A percentile compares a stretch with the other conserved stretches of the same genome.
These are phyloP conservation scores for Silurus lanzhouensis DNA, from an alignment of 2,797 vertebrate species.

Conservation along the genomic window DNA sequence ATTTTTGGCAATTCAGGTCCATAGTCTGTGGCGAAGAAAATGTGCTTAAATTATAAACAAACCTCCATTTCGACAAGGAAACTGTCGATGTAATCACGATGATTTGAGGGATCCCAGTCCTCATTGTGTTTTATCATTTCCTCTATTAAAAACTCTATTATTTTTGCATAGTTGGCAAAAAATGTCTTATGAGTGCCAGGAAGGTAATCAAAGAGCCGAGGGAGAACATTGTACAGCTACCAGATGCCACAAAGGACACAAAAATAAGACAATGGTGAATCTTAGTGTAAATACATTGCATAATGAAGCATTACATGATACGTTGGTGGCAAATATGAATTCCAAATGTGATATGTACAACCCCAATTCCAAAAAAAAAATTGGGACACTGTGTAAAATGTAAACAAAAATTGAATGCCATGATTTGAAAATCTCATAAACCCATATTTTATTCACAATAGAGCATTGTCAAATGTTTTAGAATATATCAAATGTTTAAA, in stretches of 20 bases:
- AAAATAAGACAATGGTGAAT: neutral
- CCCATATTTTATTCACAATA: too few relatives aligned
- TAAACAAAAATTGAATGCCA: too few relatives aligned
- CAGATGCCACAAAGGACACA: neutral
- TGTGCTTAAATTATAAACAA: neutral
- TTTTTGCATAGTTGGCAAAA: constrained; percentile 68
- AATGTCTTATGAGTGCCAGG: constrained; percentile 77
- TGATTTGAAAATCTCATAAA: too few relatives aligned
- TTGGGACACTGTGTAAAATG: too few relatives aligned
- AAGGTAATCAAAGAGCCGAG: constrained; percentile 71
- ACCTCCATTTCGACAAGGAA: constrained; percentile 80
- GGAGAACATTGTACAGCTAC: constrained; percentile 80
- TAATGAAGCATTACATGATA: too few relatives aligned
- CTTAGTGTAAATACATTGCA: neutral
- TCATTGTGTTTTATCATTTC: constrained; percentile 73
- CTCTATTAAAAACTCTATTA: constrained; percentile 68
- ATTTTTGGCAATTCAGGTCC: neutral
- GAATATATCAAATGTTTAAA: too few relatives aligned
- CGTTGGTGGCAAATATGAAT: too few relatives aligned
- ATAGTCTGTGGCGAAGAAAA: too few relatives aligned
- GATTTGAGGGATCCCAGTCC: constrained; percentile 75
- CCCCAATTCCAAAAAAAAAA: too few relatives aligned
- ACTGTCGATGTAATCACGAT: constrained; percentile 79
- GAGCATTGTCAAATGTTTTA: too few relatives aligned
- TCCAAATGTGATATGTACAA: too few relatives aligned